These are phyloP conservation scores for Agrilus cyanescens DNA, from an alignment of 2,888 invertebrate genomes.

Conservation along the genomic window DNA sequence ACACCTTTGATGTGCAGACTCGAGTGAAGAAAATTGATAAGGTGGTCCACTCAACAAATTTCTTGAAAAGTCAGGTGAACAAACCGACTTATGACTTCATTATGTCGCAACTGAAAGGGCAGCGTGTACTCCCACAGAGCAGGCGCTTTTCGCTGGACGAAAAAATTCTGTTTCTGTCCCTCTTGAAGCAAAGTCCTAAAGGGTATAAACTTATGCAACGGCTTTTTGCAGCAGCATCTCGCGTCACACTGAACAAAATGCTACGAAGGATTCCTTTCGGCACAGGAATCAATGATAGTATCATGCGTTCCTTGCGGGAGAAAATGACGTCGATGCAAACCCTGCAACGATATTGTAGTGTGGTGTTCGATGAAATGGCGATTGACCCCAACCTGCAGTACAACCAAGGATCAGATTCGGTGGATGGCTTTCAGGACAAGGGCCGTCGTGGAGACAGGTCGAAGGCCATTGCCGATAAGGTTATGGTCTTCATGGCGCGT, in stretches of 20 bases:
- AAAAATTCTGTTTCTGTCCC: conserved; percentile 10
- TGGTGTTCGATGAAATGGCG: conserved; percentile 11
- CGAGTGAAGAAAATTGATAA: too few species aligned
- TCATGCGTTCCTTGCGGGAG: neutral
- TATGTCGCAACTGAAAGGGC: too few species aligned
- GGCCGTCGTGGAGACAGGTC: neutral
- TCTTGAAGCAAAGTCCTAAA: conserved; percentile 12
- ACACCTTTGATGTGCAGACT: too few species aligned
- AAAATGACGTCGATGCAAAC: neutral
- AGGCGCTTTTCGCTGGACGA: too few species aligned
- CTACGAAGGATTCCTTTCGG: conserved; percentile 8
- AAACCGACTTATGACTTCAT: too few species aligned
- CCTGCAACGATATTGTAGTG: conserved; percentile 3
- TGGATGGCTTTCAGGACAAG: conserved; percentile 6
- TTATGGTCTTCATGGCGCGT: conserved; percentile 7
- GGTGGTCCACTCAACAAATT: too few species aligned
- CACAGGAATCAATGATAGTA: conserved; percentile 6
- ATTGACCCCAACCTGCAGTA: conserved; percentile 4
- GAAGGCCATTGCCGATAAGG: conserved; percentile 9
- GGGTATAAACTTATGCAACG: conserved; percentile 9
- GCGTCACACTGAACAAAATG: conserved; percentile 7
- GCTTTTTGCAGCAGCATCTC: conserved; percentile 10
- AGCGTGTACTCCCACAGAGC: too few species aligned
- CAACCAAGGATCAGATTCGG: neutral
- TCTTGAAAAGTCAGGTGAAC: too few species aligned